Base-by-base conservation (phyloP, 2,888 invertebrate species). In the Amblyteles armatorius region DNA sequence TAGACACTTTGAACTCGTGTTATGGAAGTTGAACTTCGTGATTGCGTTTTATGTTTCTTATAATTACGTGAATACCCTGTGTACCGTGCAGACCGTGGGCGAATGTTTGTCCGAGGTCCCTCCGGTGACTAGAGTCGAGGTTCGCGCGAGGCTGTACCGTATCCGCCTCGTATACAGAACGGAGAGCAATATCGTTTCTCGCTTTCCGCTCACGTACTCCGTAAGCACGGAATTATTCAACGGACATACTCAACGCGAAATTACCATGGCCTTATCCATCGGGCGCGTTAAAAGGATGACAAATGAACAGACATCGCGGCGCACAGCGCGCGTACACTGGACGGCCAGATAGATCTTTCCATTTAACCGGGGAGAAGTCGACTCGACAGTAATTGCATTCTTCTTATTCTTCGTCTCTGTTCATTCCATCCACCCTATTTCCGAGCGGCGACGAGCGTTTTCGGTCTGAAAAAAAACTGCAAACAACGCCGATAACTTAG, bases 221-320 rank as follows among this genome's bases (percentile, higher is more conserved):
- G 48, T 77, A 83, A 87, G 80, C 83, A 79, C 57, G 68, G 50
- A 87, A 87, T 87, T 87, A 87, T 87, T 87, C 83, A 85, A 83
- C 83, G 79, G 78, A 85, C 85, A 80, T 87, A 85, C 81, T 79
- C 82, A 81, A 79, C 80, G 85, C 16, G 33, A 81, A 85, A 85
- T 85, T 85, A 85, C 79, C 82, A 77, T 77, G 55, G 77, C 65
- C 73, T 85, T 82, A 85, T 82, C 77, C 79, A 71, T 79, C 73
- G 65, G 55, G 0, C 52, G 79, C 69, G 81, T 83, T 79, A 83
- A 85, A 83, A 85, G 79, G 68, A 85, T 85, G 79, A 82, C 79
- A 82, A 87, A 80, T 85, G 67, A 79, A 83, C 77, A 29, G 36
- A 55, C 68, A 48, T 52, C 48, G 44, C 40, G 44, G 33, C 19